A percentile compares a stretch with the other conserved stretches of the same genome.
Conservation (phyloP, 2,797 vertebrate species). For the Propithecus perrieri region DNA sequence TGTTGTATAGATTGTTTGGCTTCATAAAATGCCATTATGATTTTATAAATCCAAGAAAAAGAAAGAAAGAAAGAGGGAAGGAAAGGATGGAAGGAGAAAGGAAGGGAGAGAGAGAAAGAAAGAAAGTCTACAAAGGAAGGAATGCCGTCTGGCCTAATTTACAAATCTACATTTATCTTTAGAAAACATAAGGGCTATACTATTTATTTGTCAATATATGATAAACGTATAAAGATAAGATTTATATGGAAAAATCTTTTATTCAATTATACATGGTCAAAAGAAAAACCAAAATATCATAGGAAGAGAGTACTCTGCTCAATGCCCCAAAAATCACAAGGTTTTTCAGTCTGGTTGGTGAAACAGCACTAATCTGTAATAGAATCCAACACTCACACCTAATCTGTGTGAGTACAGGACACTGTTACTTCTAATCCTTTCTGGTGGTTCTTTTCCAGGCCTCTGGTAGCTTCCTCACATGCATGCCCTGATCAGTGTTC, state of each 20-base stretch:
- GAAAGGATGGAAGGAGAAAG: not conserved
- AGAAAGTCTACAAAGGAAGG: too few species aligned
- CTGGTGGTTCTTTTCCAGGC: not conserved
- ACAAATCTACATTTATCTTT: not conserved
- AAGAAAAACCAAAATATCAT: not conserved
- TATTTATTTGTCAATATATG: not conserved
- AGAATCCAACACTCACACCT: too few species aligned
- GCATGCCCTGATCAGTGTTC: not conserved
- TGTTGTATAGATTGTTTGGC: not conserved
- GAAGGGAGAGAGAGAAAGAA: not conserved
- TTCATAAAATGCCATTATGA: constrained; percentile 16
- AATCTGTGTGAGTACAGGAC: not conserved
- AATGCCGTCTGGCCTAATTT: not conserved
- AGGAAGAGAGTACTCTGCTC: not conserved
- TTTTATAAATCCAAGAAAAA: not conserved
- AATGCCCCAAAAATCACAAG: not conserved
- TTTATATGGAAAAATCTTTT: not conserved
- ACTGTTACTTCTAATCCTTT: not conserved
- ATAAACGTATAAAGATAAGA: not conserved
- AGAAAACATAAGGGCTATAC: not conserved
- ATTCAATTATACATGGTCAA: not conserved
- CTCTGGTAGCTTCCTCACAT: not conserved
- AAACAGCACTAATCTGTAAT: not conserved
- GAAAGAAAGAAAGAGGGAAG: not conserved
- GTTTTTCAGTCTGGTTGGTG: not conserved